These are phyloP conservation scores for Diadophis punctatus DNA, from an alignment of 2,113 vertebrate genomes.

Conservation along the genomic window DNA sequence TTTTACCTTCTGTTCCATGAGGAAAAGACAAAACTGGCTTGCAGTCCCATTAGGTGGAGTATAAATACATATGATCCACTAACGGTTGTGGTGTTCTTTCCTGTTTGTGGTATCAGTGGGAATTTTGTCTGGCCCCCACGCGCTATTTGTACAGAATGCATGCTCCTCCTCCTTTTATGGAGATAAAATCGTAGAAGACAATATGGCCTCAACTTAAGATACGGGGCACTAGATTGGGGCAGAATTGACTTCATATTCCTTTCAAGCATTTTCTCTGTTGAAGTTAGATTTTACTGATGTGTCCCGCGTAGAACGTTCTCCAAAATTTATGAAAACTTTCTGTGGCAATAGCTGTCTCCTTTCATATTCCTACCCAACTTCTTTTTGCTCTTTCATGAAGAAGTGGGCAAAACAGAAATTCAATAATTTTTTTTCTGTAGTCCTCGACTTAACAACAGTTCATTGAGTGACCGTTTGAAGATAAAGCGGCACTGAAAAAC, in stretches of 20 bases:
- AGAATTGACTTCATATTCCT: background rate
- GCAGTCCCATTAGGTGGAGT: background rate
- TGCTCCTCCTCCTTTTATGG: background rate
- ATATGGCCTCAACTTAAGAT: background rate
- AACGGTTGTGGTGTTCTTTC: background rate
- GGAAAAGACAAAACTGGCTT: background rate
- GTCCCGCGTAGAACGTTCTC: background rate
- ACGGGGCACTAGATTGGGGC: background rate
- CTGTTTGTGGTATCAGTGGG: background rate
- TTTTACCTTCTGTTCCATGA: background rate
- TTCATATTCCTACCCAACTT: background rate
- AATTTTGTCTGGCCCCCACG: background rate
- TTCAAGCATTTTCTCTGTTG: background rate
- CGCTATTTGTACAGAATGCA: background rate
- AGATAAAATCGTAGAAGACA: background rate
- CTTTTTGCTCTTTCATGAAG: background rate
- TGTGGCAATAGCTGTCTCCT: background rate
- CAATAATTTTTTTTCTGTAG: background rate
- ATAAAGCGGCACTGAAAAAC: too few relatives aligned
- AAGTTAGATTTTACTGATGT: background rate
- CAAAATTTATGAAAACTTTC: background rate
- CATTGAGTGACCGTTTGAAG: too few relatives aligned
- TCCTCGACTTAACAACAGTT: too few relatives aligned
- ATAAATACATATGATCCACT: background rate
- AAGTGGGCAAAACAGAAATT: background rate